phyloP scores from a whole-genome alignment of 2,888 invertebrate genomes.

The Melangyna quadrimaculata region DNA sequence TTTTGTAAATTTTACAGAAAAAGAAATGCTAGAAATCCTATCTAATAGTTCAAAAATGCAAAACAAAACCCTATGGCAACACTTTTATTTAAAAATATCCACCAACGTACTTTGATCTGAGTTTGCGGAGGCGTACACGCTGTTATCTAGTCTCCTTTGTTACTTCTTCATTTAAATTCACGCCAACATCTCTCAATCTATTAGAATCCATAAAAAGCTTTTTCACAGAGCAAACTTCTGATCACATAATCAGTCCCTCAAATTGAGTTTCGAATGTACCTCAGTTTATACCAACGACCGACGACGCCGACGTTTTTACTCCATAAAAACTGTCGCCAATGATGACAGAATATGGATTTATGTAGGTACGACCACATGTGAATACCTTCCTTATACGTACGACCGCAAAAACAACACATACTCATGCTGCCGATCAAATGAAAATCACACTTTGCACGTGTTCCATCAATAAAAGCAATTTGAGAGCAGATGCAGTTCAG shows the following conservation, averaged over 20 bases:
- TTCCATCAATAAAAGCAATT: constrained; percentile 30
- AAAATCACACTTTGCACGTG: constrained; percentile 64
- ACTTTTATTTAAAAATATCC: not conserved
- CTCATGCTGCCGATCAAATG: constrained; percentile 52
- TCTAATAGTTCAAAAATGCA: not conserved
- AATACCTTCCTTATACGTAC: not conserved
- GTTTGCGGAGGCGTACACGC: not conserved
- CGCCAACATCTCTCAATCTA: constrained; percentile 4
- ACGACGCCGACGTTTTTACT: constrained; percentile 2
- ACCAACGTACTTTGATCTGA: not conserved
- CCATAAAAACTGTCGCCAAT: not conserved
- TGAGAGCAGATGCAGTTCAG: constrained; percentile 15
- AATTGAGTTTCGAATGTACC: constrained; percentile 62
- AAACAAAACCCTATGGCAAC: not conserved
- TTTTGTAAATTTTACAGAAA: no score
- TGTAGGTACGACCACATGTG: constrained; percentile 57
- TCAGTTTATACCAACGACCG: not conserved
- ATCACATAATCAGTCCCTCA: constrained; percentile 58
- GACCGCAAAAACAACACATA: not conserved
- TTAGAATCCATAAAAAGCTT: constrained; percentile 1
- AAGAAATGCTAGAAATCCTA: no score
- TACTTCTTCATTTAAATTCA: constrained; percentile 29
- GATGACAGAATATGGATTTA: constrained; percentile 35
- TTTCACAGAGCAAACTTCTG: constrained; percentile 39
- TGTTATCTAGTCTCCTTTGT: constrained; percentile 5